Evolutionary conservation across 2,888 invertebrate genomes (phyloP).

Genomic region (Chironomus riparius): DNA sequence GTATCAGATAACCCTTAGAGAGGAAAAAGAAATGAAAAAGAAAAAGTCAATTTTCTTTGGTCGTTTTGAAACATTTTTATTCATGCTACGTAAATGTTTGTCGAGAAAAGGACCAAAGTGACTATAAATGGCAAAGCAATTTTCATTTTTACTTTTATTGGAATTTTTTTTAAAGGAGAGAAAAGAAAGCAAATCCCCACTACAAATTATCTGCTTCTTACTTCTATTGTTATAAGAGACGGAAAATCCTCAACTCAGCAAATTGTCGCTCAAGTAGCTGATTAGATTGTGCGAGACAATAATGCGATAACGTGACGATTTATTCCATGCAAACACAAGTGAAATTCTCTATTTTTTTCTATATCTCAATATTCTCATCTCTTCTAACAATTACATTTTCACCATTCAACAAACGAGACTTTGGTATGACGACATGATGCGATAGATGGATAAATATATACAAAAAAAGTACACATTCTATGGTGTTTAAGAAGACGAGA

Average conservation of each 20-base stretch:
- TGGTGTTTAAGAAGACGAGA: too few species aligned
- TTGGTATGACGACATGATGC: neutral
- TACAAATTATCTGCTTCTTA: neutral
- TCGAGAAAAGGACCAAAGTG: neutral
- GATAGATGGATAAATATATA: too few species aligned
- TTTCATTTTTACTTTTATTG: neutral
- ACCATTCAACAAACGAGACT: neutral
- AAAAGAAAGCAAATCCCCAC: neutral
- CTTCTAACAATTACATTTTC: neutral
- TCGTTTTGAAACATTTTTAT: neutral
- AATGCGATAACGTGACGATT: constrained; percentile 12
- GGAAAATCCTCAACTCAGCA: constrained; percentile 12
- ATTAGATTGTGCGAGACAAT: constrained; percentile 11
- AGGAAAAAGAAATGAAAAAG: neutral
- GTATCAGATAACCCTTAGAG: neutral
- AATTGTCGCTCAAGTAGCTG: constrained; percentile 8
- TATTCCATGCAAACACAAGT: constrained; percentile 19
- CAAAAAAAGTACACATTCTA: too few species aligned
- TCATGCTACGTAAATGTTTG: neutral
- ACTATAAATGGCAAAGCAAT: neutral
- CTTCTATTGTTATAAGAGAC: neutral
- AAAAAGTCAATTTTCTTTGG: constrained; percentile 2
- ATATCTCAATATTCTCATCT: neutral
- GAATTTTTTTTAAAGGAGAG: neutral
- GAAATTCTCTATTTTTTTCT: neutral